Evolutionary conservation across 2,888 invertebrate species (phyloP), one percentile per base, ranked within the genome.

Genomic region (Cerceris rybyensis): DNA sequence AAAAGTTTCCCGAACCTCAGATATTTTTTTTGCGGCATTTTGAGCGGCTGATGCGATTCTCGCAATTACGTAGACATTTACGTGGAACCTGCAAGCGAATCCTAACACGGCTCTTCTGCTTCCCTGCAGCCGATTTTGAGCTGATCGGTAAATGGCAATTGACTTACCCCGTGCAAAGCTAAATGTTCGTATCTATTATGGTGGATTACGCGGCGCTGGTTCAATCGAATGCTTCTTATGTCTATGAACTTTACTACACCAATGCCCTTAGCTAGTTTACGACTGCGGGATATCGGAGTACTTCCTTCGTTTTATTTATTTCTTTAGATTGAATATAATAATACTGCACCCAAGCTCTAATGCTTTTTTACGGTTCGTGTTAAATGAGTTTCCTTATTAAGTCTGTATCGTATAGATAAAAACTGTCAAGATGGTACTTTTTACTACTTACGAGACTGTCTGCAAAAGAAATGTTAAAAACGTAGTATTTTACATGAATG

Each of bases 1-100:
- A 59, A 49, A 58, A 73, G 64, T 74, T 65, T 68, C 68, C 54
- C 74, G 65, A 28, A 41, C 60, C 49, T 49, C 43, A 54, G 17
- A 70, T 64, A 64, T 11, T 42, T 52, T 52, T 58, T 69, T 11
- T 46, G 9, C 6, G 46, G 1, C 9, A 46, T 46, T 46, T 46
- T 5, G 8, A 2, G 46, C 6, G 46, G 28, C 4, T 4, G 2
- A 28, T 28, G 4, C 28, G 28, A 28, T 28, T 28, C 28, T 46
- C 2, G 46, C 46, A 46, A 46, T 46, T 46, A 46, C 46, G 9
- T 13, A 28, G 46, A 8, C 46, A 46, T 46, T 46, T 46, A 46
- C 46, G 46, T 46, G 46, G 13, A 13, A 46, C 13, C 2, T 13
- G 46, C 13, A 11, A 13, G 13, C 13, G 46, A 11, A 46, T 46